Base-by-base conservation (phyloP, 2,888 invertebrate genomes). In the Diplolepis rosae region DNA sequence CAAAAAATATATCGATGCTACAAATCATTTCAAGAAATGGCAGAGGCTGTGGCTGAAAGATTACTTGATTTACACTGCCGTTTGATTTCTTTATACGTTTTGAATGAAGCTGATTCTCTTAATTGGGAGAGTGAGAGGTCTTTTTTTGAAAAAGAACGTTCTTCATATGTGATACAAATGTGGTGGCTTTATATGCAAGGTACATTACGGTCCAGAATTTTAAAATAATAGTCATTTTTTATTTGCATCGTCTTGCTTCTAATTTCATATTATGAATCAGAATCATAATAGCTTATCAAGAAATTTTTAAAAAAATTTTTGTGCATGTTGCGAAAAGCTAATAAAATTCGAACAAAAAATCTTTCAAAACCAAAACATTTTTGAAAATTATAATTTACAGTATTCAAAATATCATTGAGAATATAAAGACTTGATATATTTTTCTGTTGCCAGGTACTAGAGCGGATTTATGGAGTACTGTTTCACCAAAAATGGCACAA, bases 131-230 rank as follows among this genome's bases (percentile, higher is more conserved):
- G 92, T 71, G 81, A 87, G 11, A 91, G 91, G 50, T 90, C 92
- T 0, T 94, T 94, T 81, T 93, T 93, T 80, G 93, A 94, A 86
- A 92, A 92, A 0, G 94, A 95, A 84, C 90, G 94, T 13, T 95
- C 95, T 2, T 95, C 95, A 2, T 95, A 95, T 48, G 93, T 94
- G 1, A 92, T 95, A 74, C 95, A 95, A 84, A 96, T 95, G 92
- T 96, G 96, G 96, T 95, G 95, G 95, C 90, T 95, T 24, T 96
- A 96, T 83, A 94, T 96, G 93, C 93, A 94, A 89, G 94, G 95
- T 93, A 83, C 54, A 28, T n/a, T n/a, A n/a, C n/a, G n/a, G n/a
- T n/a, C n/a, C n/a, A n/a, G n/a, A n/a, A n/a, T n/a, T n/a, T n/a
- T n/a, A n/a, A n/a, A n/a, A n/a, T n/a, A n/a, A n/a, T n/a, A n/a